Percentiles rank a stretch among this genome's conserved stretches.
phyloP scores from a whole-genome alignment of 2,113 vertebrate genomes.

The Romanogobio albipinnatus region DNA sequence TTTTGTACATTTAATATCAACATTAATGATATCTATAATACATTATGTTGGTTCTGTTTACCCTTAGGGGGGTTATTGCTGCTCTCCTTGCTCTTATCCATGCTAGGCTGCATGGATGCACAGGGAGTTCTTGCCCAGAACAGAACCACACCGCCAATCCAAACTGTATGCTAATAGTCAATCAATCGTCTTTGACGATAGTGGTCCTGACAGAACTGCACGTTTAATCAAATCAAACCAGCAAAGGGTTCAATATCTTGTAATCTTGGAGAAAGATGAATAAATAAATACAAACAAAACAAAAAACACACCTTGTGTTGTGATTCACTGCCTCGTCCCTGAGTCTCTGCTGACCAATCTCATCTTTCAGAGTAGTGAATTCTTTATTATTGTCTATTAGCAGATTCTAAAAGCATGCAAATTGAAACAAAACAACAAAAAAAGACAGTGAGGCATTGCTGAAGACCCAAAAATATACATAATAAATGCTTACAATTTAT shows the following conservation, averaged over 20 bases:
- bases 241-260: background rate
- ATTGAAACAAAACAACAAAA: conserved; percentile 18
- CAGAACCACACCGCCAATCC: no score
- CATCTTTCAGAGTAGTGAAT: conserved; percentile 81
- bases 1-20: no score
- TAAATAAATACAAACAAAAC: background rate
- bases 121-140: no score
- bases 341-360: conserved; percentile 79
- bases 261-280: background rate
- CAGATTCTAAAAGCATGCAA: conserved; percentile 78
- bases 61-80: no score
- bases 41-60: no score
- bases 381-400: conserved; percentile 82
- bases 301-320: conserved; percentile 74
- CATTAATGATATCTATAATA: no score
- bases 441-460: background rate
- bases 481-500: no score
- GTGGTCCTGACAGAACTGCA: no score
- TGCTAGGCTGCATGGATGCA: no score
- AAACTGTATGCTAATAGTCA: no score
- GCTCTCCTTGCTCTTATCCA: no score
- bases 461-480: background rate
- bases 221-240: background rate
- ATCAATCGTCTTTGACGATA: no score
- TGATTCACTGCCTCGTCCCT: conserved; percentile 71